phyloP scores from a whole-genome alignment of 2,113 vertebrate species.

The Thalassarche chlororhynchos region DNA sequence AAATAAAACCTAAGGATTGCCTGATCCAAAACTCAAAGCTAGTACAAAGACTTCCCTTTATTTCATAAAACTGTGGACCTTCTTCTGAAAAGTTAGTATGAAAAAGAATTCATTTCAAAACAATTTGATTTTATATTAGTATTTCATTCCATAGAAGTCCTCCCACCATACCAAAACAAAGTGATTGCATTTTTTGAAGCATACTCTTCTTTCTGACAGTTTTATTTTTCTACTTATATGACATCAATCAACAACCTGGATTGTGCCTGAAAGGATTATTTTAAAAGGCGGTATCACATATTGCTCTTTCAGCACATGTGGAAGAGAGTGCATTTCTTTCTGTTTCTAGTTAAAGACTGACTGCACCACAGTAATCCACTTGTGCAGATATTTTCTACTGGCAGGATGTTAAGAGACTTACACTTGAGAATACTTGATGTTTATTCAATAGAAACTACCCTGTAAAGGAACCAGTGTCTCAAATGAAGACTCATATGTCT shows the following conservation, averaged over 20 bases:
- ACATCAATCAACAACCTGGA: neutral
- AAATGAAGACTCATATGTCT: neutral
- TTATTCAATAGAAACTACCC: slow-evolving; percentile 25
- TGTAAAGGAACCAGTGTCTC: neutral
- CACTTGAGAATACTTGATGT: neutral
- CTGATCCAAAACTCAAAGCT: neutral
- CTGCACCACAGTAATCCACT: neutral
- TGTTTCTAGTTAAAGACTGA: neutral
- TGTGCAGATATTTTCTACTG: neutral
- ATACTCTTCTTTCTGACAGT: neutral
- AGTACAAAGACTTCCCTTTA: neutral
- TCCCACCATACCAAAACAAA: neutral
- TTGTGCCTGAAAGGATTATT: neutral
- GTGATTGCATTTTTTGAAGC: neutral
- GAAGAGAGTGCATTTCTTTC: neutral
- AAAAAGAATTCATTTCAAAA: neutral
- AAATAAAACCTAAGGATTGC: neutral
- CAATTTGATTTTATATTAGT: neutral
- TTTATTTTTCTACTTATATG: neutral
- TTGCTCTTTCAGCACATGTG: neutral
- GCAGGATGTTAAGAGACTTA: slow-evolving; percentile 18
- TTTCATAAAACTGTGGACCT: neutral
- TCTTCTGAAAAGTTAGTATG: neutral
- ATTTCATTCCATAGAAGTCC: neutral
- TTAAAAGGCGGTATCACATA: neutral